These are phyloP conservation scores for Drosophila lini DNA, from an alignment of 1,140 invertebrate species.

Conservation along the genomic window DNA sequence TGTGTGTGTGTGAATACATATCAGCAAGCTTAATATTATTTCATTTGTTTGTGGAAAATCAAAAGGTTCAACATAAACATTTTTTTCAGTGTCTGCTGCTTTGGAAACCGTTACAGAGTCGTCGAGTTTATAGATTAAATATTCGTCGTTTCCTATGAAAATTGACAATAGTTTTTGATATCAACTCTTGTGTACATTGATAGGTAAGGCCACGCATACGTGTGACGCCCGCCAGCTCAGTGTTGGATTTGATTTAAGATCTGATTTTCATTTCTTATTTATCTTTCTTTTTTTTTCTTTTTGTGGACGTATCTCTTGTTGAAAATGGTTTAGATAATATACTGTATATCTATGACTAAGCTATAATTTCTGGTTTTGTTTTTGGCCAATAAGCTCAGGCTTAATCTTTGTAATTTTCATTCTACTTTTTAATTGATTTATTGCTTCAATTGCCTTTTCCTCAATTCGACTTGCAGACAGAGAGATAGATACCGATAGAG, in stretches of 20 bases:
- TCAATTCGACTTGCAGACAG: background rate
- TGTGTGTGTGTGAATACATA: conserved; percentile 51
- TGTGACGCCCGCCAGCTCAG: conserved; percentile 42
- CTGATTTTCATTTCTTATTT: background rate
- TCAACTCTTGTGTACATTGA: conserved; percentile 56
- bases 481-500: conserved; percentile 23
- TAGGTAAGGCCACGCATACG: conserved; percentile 30
- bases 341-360: conserved; percentile 28
- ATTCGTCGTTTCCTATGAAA: conserved; percentile 40
- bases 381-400: conserved; percentile 48
- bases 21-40: conserved; percentile 9
- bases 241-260: conserved; percentile 37
- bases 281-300: background rate
- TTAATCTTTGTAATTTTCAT: conserved; percentile 28
- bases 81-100: background rate
- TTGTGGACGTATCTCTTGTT: conserved; percentile 63
- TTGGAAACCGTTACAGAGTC: conserved; percentile 34
- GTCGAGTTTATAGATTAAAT: conserved; percentile 24
- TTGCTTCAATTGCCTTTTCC: conserved; percentile 30
- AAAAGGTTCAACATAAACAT: conserved; percentile 1
- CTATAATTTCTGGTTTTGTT: conserved; percentile 6
- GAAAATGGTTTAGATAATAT: conserved; percentile 31
- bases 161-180: conserved; percentile 75
- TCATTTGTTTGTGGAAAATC: conserved; percentile 3
- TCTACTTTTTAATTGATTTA: conserved; percentile 39